Base-by-base conservation (phyloP, 2,888 invertebrate genomes). In the Teleogryllus oceanicus region DNA sequence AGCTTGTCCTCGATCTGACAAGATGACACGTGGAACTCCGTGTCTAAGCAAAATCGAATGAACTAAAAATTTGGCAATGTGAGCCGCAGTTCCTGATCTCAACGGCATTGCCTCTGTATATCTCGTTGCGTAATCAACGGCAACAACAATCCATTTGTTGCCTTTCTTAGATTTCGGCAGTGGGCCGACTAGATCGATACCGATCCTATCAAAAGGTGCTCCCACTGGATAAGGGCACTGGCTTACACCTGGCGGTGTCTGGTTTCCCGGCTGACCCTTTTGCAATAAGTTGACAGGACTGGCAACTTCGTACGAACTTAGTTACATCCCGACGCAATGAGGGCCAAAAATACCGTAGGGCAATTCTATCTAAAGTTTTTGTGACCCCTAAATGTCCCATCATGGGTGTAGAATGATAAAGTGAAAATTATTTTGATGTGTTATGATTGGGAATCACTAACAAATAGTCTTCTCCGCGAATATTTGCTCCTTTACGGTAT, bases 61-160 rank as follows among this genome's bases (percentile, higher is more conserved):
- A 4, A 83, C 78, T 20, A 77, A 74, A 2, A 49, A 78, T 78
- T 74, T 62, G 0, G 84, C 84, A 10, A 85, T 80, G 0, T 81
- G 84, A 75, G 78, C 80, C 4, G 82, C 82, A n/a, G 74, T 83
- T 20, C 82, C 80, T 74, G 85, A 82, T 20, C 79, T 80, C 11
- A 85, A 74, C 0, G 85, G 82, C 10, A 83, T 80, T 1, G 83
- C 83, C 76, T 84, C 83, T 0, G 83, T 80, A 74, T 82, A 85
- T 11, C 81, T 78, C 2, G 84, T 82, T 1, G 83, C 79, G 21
- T 78, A 77, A 81, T 85, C 84, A 2, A 80, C 79, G 12, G 83
- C 79, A 0, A 83, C 83, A 11, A 84, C 21, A 18, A 84, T 81
- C 50, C 84, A 84, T 75, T 82, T 80, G 24, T 84, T 83, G 1